These are phyloP conservation scores for Dynastes tityus DNA, from an alignment of 2,888 invertebrate species.

Conservation along the genomic window DNA sequence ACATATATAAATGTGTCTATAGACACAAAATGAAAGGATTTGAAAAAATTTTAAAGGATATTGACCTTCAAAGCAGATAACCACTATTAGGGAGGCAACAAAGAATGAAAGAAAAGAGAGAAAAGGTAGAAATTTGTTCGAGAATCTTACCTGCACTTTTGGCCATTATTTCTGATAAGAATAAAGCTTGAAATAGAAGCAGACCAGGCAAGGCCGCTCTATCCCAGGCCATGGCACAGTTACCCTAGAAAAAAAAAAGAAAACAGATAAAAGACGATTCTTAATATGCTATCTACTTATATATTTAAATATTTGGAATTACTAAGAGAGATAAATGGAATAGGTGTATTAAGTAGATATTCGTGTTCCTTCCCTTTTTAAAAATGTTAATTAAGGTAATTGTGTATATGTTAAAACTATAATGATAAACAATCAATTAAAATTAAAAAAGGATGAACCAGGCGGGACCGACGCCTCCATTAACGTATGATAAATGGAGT, in stretches of 20 bases:
- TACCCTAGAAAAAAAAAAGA: constrained; percentile 66
- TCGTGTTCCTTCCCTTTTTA: constrained; percentile 43
- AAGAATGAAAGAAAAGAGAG: too few relatives aligned
- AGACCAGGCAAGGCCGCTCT: constrained; percentile 70
- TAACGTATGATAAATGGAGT: constrained; percentile 45
- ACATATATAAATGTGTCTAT: constrained; percentile 51
- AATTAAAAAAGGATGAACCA: constrained; percentile 41
- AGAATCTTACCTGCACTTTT: constrained; percentile 66
- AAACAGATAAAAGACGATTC: constrained; percentile 20
- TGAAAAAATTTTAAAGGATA: constrained; percentile 1
- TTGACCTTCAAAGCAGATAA: constrained; percentile 25
- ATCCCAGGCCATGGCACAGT: constrained; percentile 71
- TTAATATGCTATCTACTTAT: constrained; percentile 27
- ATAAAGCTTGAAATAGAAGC: constrained; percentile 64
- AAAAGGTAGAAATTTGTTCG: constrained; percentile 27
- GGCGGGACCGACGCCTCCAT: constrained; percentile 41
- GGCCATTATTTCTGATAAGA: constrained; percentile 65
- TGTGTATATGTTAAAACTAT: constrained; percentile 45
- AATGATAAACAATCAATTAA: constrained; percentile 48
- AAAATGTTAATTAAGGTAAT: constrained; percentile 48
- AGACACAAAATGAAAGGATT: neutral
- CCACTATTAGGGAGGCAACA: neutral
- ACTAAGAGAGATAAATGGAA: constrained; percentile 34
- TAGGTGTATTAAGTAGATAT: constrained; percentile 44
- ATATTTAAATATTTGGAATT: constrained; percentile 45